Evolutionary conservation across 2,113 vertebrate genomes (phyloP).

Genomic region (Peromyscus californicus): DNA sequence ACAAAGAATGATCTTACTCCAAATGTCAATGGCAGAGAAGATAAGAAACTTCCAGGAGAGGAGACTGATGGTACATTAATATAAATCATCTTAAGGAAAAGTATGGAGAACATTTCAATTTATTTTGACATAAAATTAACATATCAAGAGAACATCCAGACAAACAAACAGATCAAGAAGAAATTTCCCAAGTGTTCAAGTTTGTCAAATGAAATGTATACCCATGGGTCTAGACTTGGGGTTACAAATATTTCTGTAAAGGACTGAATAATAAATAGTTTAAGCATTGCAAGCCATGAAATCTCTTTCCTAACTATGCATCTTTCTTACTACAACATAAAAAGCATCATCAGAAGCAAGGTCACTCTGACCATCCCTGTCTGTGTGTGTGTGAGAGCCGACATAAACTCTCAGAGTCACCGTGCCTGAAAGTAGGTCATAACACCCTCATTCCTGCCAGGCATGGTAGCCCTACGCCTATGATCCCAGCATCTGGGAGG

Average conservation of each 20-base stretch:
- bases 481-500: background rate
- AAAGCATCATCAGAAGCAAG: background rate
- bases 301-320: background rate
- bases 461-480: background rate
- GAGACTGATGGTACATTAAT: background rate
- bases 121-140: background rate
- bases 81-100: background rate
- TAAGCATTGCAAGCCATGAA: background rate
- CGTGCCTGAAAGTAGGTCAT: background rate
- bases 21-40: background rate
- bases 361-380: background rate
- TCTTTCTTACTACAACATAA: background rate
- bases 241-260: background rate
- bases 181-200: background rate
- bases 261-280: background rate
- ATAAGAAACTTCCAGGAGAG: background rate
- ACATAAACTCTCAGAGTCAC: background rate
- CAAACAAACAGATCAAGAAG: slow-evolving; percentile 20
- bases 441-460: background rate
- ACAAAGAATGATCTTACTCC: background rate
- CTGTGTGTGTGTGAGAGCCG: background rate
- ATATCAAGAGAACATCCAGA: background rate
- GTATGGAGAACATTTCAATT: background rate
- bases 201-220: background rate
- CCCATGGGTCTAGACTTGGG: background rate